Percentiles rank a stretch among this genome's conserved stretches.
These are phyloP conservation scores for Papilio polyxenes DNA, from an alignment of 1,140 invertebrate species.

Conservation along the genomic window DNA sequence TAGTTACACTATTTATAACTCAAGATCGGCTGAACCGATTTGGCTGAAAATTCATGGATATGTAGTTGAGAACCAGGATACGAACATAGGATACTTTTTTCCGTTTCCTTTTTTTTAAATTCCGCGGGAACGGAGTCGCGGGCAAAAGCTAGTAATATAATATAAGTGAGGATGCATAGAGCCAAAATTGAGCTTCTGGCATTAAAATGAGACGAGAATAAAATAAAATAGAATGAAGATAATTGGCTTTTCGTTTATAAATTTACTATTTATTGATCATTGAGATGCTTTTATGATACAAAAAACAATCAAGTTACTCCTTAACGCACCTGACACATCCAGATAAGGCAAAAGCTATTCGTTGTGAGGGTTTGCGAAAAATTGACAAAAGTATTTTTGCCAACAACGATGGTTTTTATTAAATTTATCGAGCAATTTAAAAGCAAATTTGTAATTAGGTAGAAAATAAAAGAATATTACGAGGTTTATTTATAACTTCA, in stretches of 20 bases:
- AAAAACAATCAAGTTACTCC: constrained; percentile 26
- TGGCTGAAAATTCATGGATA: no score
- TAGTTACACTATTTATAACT: no score
- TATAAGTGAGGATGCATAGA: not conserved
- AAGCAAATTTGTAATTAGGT: constrained; percentile 26
- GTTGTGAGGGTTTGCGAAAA: constrained; percentile 4
- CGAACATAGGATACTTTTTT: no score
- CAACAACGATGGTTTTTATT: not conserved
- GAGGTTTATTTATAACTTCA: constrained; percentile 32
- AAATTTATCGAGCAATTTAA: constrained; percentile 28
- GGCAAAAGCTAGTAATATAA: no score
- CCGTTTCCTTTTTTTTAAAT: no score
- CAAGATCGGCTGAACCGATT: no score
- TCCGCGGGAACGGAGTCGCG: no score
- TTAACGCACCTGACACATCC: constrained; percentile 9
- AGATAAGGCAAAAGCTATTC: constrained; percentile 26
- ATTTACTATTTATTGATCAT: constrained; percentile 13
- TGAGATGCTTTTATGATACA: constrained; percentile 6
- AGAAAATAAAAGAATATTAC: constrained; percentile 5
- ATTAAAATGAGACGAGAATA: not conserved
- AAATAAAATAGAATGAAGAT: not conserved
- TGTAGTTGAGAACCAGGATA: no score
- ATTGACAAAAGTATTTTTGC: not conserved
- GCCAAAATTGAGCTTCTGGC: not conserved
- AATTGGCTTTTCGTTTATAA: not conserved